Conservation (phyloP, 37 sponge, comb jelly and placozoan species). For the Bolinopsis microptera region DNA sequence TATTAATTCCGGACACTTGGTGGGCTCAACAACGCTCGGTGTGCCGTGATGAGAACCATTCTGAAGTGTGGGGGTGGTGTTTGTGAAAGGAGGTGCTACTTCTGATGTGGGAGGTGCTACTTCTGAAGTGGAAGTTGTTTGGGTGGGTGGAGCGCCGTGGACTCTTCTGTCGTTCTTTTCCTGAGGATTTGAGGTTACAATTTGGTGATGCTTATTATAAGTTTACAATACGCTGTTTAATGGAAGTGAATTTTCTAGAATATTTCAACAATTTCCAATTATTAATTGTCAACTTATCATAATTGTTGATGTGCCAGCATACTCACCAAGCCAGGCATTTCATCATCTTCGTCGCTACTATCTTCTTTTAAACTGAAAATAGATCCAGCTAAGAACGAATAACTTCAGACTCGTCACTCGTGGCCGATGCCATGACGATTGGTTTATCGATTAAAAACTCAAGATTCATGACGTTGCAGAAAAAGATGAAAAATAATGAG, state of each 20-base stretch:
- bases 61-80: not conserved
- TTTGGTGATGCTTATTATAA: too few species aligned
- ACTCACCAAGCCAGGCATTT: slow-evolving; percentile 55
- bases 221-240: too few species aligned
- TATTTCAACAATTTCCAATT: too few species aligned
- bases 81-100: not conserved
- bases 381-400: too few species aligned
- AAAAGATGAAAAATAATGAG: not conserved
- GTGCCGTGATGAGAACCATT: not conserved
- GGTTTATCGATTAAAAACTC: not conserved
- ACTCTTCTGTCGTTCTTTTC: not conserved
- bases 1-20: not conserved
- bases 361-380: not conserved
- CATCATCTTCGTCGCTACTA: slow-evolving; percentile 54
- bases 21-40: not conserved
- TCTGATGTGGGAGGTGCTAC: not conserved
- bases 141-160: not conserved
- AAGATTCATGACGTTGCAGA: not conserved
- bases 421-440: not conserved
- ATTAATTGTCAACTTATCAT: too few species aligned
- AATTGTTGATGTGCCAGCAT: too few species aligned
- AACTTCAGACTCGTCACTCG: too few species aligned
- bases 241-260: too few species aligned
- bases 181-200: too few species aligned
- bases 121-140: not conserved